Conservation (phyloP, 2,113 vertebrate genomes). For the Tursiops truncatus region DNA sequence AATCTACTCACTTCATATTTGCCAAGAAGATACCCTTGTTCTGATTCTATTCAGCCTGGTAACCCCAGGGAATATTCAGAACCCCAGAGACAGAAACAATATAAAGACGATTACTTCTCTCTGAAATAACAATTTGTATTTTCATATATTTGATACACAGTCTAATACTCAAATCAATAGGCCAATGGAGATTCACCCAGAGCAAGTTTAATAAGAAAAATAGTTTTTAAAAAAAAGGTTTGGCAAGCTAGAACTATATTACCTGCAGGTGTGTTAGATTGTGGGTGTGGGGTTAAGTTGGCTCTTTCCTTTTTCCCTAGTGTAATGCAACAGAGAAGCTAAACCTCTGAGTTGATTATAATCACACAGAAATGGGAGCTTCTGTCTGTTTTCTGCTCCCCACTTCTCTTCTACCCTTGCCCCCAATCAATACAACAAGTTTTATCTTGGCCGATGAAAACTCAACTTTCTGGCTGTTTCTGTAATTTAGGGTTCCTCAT, state of each 20-base stretch:
- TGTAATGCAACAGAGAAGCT: slow-evolving; percentile 35
- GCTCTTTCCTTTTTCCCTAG: slow-evolving; percentile 51
- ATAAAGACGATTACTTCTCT: slow-evolving; percentile 52
- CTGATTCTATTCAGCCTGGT: neutral
- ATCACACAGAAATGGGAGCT: slow-evolving; percentile 46
- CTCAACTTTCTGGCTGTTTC: slow-evolving; percentile 33
- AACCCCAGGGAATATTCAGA: slow-evolving; percentile 31
- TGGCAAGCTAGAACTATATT: slow-evolving; percentile 31
- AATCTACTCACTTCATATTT: neutral
- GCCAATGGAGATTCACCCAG: slow-evolving; percentile 62
- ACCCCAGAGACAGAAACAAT: slow-evolving; percentile 51
- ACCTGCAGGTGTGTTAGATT: slow-evolving; percentile 67
- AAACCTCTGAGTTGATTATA: slow-evolving; percentile 54
- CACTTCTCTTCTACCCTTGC: neutral
- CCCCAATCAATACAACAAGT: slow-evolving; percentile 66
- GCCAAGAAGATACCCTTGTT: neutral
- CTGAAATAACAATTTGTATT: slow-evolving; percentile 70
- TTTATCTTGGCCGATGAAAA: slow-evolving; percentile 62
- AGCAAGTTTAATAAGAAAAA: slow-evolving; percentile 78
- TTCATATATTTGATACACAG: slow-evolving; percentile 72
- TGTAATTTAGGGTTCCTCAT: neutral
- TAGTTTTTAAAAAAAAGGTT: slow-evolving; percentile 41
- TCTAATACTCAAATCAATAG: slow-evolving; percentile 65
- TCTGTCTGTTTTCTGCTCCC: slow-evolving; percentile 47
- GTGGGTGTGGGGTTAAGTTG: neutral